Base-by-base conservation (phyloP, 2,113 vertebrate species). In the Etia nguti region DNA sequence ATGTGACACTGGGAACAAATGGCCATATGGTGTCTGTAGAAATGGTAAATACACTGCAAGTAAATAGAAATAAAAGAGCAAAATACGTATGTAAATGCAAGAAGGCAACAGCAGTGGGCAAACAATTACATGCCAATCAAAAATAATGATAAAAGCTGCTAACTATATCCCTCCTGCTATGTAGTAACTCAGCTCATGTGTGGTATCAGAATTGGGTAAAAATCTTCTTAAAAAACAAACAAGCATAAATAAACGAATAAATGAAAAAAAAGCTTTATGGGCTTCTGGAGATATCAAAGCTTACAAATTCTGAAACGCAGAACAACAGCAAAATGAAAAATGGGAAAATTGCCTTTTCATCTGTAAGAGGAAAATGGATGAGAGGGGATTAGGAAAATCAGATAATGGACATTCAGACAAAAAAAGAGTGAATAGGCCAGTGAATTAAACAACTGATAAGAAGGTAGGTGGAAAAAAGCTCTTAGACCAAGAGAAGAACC, bases 381-480 rank as follows among this genome's bases (percentile, higher is more conserved):
- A 91, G 48, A 52, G 36, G 43, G 68, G 77, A 91, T 90, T 85
- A 84, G 62, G 3, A 29, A 89, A 88, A 90, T 92, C 73, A 88
- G 88, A 91, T 91, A 93, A 91, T 90, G 86, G 88, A 36, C 9
- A 0, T 56, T 84, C 31, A 83, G 54, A 85, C 82, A 65, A 22
- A 88, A 83, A 86, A 82, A 79, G 75, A 81, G 77, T 57, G 83
- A 88, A 80, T 43, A 92, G 90, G 90, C 92, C 87, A 83, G 48
- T 88, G 60, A 88, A 92, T 90, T 18, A 85, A 89, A 86, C 84
- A 90, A 73, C 86, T 79, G 85, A 90, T 79, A 83, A 88, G 79
- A 38, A 82, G 62, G 41, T 62, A 80, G 24, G 68, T 82, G 81
- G 83, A 81, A 82, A 77, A 91, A 90, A 82, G 62, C 83, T 89